Conservation (phyloP, 2,113 vertebrate genomes). For the Salvelinus alpinus region DNA sequence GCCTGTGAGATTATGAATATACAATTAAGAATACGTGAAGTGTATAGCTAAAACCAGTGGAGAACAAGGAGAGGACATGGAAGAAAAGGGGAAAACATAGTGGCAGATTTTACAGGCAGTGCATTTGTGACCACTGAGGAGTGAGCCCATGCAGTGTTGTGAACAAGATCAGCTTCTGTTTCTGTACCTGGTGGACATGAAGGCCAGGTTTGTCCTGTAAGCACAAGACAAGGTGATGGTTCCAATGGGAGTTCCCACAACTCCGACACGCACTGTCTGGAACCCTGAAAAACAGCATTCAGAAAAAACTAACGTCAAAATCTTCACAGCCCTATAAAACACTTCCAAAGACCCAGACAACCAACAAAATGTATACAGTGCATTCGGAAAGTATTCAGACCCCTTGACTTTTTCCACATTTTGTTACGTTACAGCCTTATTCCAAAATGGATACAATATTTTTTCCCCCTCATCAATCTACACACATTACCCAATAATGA, state of each 20-base stretch:
- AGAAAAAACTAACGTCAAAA: background rate
- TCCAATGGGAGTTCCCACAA: conserved; percentile 93
- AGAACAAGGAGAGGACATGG: background rate
- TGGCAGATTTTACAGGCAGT: background rate
- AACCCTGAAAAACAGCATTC: conserved; percentile 77
- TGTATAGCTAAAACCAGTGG: background rate
- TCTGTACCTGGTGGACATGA: conserved; percentile 93
- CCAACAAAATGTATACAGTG: background rate
- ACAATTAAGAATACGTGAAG: background rate
- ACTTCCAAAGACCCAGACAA: conserved; percentile 9
- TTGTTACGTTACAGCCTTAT: no score
- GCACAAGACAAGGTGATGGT: conserved; percentile 96
- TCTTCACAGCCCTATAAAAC: background rate
- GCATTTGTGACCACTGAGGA: background rate
- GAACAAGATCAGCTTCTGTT: background rate
- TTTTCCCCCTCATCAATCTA: no score
- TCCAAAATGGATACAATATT: no score
- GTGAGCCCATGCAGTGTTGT: background rate
- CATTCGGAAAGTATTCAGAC: no score
- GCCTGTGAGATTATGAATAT: conserved; percentile 75
- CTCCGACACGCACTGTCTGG: conserved; percentile 94
- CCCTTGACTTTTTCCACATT: no score
- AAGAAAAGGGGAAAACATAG: conserved; percentile 1
- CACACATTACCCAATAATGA: no score
- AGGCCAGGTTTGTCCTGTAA: conserved; percentile 96